Base-by-base conservation (phyloP, 2,888 invertebrate species). In the Metellina segmentata region DNA sequence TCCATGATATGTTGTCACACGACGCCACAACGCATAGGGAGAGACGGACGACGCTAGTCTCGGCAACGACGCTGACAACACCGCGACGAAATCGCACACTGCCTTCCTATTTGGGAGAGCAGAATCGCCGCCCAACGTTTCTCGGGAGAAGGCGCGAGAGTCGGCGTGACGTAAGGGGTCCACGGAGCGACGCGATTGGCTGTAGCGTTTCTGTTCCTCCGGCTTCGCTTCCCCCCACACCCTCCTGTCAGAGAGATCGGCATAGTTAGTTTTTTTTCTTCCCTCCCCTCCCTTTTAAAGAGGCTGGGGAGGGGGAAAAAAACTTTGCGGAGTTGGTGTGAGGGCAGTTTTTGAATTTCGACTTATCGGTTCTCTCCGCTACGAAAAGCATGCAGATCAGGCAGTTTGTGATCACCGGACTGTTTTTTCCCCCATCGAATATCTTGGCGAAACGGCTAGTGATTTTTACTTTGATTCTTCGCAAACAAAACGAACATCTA, bases 251-350 rank as follows among this genome's bases (percentile, higher is more conserved):
- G 75, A 81, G 81, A 90, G 90, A 90, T 90, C 85, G 85, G 86
- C 90, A 81, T 85, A 90, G 86, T 89, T 81, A 75, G 69, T 53
- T 83, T 74, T 20, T 52, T 53, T 74, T 52, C n/a, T 20, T 48
- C 48, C 49, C 49, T 71, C 79, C 72, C 78, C 72, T 70, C 71
- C 77, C 34, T 52, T 7, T 85, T 16, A 74, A 49, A 48, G 74
- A 69, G 53, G 49, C 48, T 34, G 69, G 20, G 69, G 72, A n/a
- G 61, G 79, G 79, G 51, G 52, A 78, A 52, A 83, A 90, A 78
- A 91, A 91, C 86, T 91, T 87, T 83, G 87, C 70, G 69, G 91
- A 91, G 91, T 91, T 81, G 86, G 85, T 53, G 69, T 61, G 85
- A 75, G 88, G 72, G 74, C 81, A 85, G 90, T 82, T 86, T 90